These are phyloP conservation scores for Corythaixoides concolor DNA, from an alignment of 2,113 vertebrate genomes.

Conservation along the genomic window DNA sequence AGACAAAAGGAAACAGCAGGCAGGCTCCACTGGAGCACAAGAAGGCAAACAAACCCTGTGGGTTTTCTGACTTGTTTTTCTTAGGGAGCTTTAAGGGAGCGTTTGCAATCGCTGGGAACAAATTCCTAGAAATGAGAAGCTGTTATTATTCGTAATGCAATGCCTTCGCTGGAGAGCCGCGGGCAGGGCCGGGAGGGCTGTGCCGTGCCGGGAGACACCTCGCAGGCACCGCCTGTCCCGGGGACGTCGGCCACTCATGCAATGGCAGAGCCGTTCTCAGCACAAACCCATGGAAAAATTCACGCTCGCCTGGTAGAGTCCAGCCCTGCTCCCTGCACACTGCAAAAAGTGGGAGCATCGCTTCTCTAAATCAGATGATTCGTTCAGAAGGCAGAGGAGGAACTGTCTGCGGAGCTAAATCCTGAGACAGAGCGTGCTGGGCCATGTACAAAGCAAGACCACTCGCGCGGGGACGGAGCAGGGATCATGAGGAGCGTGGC, in stretches of 20 bases:
- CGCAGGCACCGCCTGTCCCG: background rate
- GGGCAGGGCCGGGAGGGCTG: background rate
- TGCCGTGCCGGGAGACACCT: fast-evolving
- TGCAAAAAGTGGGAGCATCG: fast-evolving
- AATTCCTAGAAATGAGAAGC: slow-evolving; percentile 51
- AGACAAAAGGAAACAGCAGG: slow-evolving; percentile 44
- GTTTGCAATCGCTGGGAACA: background rate
- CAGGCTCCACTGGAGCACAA: background rate
- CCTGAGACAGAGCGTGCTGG: background rate
- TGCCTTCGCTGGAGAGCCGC: background rate
- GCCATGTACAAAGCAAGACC: background rate
- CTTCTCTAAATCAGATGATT: background rate
- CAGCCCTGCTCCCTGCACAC: fast-evolving
- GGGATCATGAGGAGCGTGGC: fast-evolving
- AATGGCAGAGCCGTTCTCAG: background rate
- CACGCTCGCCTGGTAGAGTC: fast-evolving
- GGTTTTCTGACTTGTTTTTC: slow-evolving; percentile 31
- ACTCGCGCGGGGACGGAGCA: fast-evolving
- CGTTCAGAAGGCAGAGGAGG: background rate
- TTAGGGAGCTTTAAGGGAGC: background rate
- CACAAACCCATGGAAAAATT: background rate
- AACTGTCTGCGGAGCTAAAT: background rate
- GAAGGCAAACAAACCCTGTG: slow-evolving; percentile 46
- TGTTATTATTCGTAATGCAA: background rate
- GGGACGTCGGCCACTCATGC: background rate